Conservation (phyloP, 2,888 invertebrate species). For the Dynastes grantii region DNA sequence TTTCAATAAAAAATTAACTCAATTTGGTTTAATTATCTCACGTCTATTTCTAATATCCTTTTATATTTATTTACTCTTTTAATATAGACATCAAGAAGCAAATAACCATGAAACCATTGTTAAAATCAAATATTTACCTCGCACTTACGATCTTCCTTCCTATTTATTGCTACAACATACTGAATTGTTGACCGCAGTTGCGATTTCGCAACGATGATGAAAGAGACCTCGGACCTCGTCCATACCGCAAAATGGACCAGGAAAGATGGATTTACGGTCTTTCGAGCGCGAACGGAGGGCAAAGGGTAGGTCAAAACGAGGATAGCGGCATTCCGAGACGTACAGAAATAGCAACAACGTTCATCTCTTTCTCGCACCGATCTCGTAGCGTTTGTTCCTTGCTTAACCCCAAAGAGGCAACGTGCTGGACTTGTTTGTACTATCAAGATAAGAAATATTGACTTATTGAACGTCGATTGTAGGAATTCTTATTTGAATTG, state of each 20-base stretch:
- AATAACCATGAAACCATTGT: too few species aligned
- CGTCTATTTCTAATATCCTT: too few species aligned
- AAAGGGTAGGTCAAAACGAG: slow-evolving; percentile 26
- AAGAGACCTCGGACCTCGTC: slow-evolving; percentile 1
- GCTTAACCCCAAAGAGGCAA: neutral
- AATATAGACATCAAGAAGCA: too few species aligned
- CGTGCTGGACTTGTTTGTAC: neutral
- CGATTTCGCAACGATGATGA: slow-evolving; percentile 11
- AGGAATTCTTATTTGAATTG: too few species aligned
- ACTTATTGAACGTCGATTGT: neutral
- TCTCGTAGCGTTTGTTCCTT: neutral
- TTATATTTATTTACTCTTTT: too few species aligned
- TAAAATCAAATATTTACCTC: neutral
- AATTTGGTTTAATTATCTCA: too few species aligned
- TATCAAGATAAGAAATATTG: neutral
- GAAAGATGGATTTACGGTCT: slow-evolving; percentile 16
- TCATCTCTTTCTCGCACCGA: neutral
- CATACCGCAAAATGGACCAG: slow-evolving; percentile 1
- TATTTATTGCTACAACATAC: neutral
- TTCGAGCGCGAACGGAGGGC: slow-evolving; percentile 7
- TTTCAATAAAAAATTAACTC: too few species aligned
- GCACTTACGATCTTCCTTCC: neutral
- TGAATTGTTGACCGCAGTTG: neutral
- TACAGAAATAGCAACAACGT: slow-evolving; percentile 18
- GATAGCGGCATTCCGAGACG: slow-evolving; percentile 27